These are phyloP conservation scores for Piscicola geometra DNA, from an alignment of 2,888 invertebrate genomes.

Conservation along the genomic window DNA sequence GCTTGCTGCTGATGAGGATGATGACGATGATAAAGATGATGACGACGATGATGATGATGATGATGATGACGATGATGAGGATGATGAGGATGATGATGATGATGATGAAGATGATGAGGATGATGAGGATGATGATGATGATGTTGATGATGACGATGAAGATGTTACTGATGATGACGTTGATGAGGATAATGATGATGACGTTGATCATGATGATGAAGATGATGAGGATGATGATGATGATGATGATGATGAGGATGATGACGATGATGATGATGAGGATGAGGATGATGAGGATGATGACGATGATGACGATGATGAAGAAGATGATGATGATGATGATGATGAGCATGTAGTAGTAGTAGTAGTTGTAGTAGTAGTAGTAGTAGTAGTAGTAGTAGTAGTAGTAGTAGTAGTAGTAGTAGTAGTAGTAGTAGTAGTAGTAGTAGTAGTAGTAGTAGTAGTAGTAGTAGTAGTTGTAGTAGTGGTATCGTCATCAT, in stretches of 20 bases:
- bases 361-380: too few relatives aligned
- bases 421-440: too few relatives aligned
- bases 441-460: too few relatives aligned
- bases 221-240: conserved; percentile 2
- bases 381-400: too few relatives aligned
- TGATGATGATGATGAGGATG: background rate
- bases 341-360: too few relatives aligned
- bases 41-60: background rate
- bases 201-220: background rate
- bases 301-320: too few relatives aligned
- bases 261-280: background rate
- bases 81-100: background rate
- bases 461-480: too few relatives aligned
- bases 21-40: too few relatives aligned
- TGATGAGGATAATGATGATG: background rate
- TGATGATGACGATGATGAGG: background rate
- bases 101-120: background rate
- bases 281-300: background rate
- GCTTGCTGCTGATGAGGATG: too few relatives aligned
- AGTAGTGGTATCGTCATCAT: too few relatives aligned
- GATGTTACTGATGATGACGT: background rate
- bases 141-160: background rate
- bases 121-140: background rate
- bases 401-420: too few relatives aligned
- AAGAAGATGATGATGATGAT: too few relatives aligned